Base-by-base conservation (phyloP, 2,797 vertebrate genomes). In the Australoheros facetus region DNA sequence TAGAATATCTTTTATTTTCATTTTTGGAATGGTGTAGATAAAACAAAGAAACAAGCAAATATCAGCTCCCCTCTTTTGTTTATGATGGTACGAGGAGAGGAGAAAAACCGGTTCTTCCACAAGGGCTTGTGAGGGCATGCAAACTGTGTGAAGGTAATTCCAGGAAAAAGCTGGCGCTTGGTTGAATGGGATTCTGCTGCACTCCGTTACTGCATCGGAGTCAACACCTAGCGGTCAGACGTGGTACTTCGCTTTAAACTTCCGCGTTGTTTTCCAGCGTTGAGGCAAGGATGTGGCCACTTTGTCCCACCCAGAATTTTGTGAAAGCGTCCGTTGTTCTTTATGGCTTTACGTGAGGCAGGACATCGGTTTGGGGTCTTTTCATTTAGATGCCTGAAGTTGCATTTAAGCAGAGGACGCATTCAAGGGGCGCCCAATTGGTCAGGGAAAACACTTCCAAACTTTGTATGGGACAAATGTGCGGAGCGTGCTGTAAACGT, bases 321-420 rank as follows among this genome's bases (percentile, higher is more conserved):
- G 37, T 88, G 80, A 90, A 91, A 81, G 87, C 80, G 34, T 77
- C 79, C 32, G 75, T 91, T 92, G 92, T 91, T 88, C 83, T 58
- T 28, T 3, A n/a, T 62, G 56, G 55, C 53, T 58, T 4, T n/a
- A 7, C 51, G 23, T n/a, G 62, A 42, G 56, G 53, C 39, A 45
- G 54, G 23, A 12, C 12, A 58, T 16, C 54, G 11, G 66, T 19
- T 70, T 42, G 7, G 37, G 23, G 1, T 30, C 12, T n/a, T 48
- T 30, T 66, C 10, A 26, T 19, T 19, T 23, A 48, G 9, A 69
- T 51, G 45, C 45, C 10, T 75, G 53, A 32, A 37, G 21, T 60
- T 12, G 14, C 28, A 55, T 58, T 79, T 30, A 56, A 54, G 32
- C n/a, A 21, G 19, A 30, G 23, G 51, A 73, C 10, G 8, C 30